Base-by-base conservation (phyloP, 2,888 invertebrate species). In the Phortica okadai region DNA sequence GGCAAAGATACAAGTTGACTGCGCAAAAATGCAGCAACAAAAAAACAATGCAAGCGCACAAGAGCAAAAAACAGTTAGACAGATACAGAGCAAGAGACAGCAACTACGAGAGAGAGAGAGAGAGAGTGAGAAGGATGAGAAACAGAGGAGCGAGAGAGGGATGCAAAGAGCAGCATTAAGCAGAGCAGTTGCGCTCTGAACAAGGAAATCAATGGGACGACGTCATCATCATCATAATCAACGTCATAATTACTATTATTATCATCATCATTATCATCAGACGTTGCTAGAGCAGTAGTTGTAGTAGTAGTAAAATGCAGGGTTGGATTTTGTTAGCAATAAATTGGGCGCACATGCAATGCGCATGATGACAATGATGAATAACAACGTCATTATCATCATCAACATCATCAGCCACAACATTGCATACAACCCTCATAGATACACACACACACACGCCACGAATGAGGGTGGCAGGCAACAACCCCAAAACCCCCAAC, bases 1-100 rank as follows among this genome's bases (percentile, higher is more conserved):
- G 50, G 11, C 21, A 41, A 25, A 44, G 69, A 25, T 11, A 25
- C n/a, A 16, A 21, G 62, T 62, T 62, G 62, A 62, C 62, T 62
- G 62, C 62, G 62, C 62, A 25, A 72, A 72, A 72, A 72, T 72
- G 70, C 70, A 72, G 69, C 69, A 44, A 44, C 70, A 72, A 56
- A 72, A 72, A 72, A 25, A 21, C 14, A 21, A 21, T 50, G n/a
- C n/a, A n/a, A 54, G 67, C 44, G 50, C 8, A 50, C 16, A 72
- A 54, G 54, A 56, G n/a, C 14, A 33, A 72, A 54, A 62, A 21
- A 59, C 6, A n/a, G 56, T 14, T n/a, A 6, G 16, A 56, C 56
- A 56, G 16, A n/a, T 45, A 45, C 44, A 44, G 50, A n/a, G 5
- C 8, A 10, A 56, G 16, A n/a, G 25, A 21, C 44, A 44, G 69